Percentiles rank a stretch among this genome's conserved stretches.
phyloP scores from a whole-genome alignment of 1,140 invertebrate genomes.

The Metopolophium dirhodum region DNA sequence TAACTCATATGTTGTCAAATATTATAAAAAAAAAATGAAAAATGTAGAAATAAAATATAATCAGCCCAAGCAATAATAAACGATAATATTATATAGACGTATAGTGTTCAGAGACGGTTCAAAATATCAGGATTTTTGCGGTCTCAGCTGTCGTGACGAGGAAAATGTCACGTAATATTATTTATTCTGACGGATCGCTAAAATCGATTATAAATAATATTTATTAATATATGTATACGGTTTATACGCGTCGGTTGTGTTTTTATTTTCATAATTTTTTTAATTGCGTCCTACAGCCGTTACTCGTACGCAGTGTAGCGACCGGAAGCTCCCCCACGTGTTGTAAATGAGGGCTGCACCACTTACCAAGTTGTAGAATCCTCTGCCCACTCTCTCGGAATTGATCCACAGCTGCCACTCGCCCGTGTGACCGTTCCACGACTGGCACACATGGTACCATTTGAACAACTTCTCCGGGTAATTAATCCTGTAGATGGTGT shows the following conservation, averaged over 20 bases:
- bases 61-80: neutral
- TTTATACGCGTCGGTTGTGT: neutral
- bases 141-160: neutral
- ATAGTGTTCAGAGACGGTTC: neutral
- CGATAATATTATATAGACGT: no score
- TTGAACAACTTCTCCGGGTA: constrained; percentile 79
- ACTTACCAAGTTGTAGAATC: constrained; percentile 82
- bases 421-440: constrained; percentile 83
- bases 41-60: neutral
- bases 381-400: constrained; percentile 79
- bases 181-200: neutral
- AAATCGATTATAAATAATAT: neutral
- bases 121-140: no score
- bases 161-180: neutral
- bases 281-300: neutral
- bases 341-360: constrained; percentile 34
- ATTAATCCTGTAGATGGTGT: constrained; percentile 81
- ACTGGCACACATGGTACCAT: constrained; percentile 85
- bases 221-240: no score
- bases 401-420: constrained; percentile 89
- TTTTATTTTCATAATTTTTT: neutral
- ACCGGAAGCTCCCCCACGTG: neutral
- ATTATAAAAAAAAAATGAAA: no score
- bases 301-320: neutral
- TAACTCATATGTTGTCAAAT: neutral